Base-by-base conservation (phyloP, 2,888 invertebrate species). In the Cynaeus angustus region DNA sequence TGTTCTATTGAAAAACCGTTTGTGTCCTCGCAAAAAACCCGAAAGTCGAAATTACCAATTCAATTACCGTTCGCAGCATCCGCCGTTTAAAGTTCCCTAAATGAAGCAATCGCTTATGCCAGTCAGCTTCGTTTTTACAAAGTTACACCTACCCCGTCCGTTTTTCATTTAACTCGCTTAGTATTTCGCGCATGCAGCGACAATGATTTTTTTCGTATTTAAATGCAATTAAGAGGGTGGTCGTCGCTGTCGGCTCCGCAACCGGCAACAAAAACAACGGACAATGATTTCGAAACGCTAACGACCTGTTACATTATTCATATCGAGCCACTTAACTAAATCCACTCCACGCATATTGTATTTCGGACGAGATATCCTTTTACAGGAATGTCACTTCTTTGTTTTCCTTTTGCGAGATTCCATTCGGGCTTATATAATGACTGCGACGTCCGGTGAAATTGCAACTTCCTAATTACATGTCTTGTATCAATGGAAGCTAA, bases 271-370 rank as follows among this genome's bases (percentile, higher is more conserved):
- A 64, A 68, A 59, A 72, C 66, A 71, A 67, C 70, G 68, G 53
- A 78, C 77, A 79, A 78, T 79, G 78, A 78, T 78, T 78, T 72
- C 73, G 74, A 70, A 79, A 75, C 79, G 78, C 80, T 79, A 80
- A 80, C 80, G 79, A 80, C 80, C 79, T 81, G 77, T 80, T 81
- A 79, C 80, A 80, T 81, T 81, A 81, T 81, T 80, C 80, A 80
- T 80, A 80, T 77, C 78, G 72, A 72, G 76, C 76, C 78, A 80
- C 81, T 80, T 80, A 79, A 79, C 79, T 77, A 78, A 79, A 81
- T 79, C 79, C 77, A 78, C 77, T 77, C 73, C 71, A 77, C 78
- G 78, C 78, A 77, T 76, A 77, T 75, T 75, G 77, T 72, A 75
- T 78, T 74, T 72, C 56, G 74, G 75, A 72, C 75, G 74, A 77